These are phyloP conservation scores for Boulengeromyrus knoepffleri DNA, from an alignment of 2,113 vertebrate species.

Conservation along the genomic window DNA sequence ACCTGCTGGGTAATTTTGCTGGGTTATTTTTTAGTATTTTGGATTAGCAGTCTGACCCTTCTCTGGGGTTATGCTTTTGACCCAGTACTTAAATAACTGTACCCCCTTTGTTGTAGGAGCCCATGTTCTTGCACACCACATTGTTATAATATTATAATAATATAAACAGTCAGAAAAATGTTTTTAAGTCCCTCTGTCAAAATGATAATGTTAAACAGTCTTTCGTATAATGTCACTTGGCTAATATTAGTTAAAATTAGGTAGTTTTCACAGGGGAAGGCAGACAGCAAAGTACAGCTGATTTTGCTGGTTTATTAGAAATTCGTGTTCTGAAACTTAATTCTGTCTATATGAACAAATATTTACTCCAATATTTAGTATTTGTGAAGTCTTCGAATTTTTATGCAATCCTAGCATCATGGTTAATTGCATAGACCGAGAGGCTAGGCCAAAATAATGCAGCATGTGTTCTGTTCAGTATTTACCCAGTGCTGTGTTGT, in stretches of 20 bases:
- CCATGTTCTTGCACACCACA: neutral
- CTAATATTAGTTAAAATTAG: neutral
- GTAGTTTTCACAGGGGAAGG: neutral
- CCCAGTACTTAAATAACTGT: neutral
- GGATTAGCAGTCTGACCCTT: neutral
- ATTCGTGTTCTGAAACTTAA: neutral
- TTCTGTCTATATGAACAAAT: neutral
- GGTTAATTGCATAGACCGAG: neutral
- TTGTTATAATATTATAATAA: neutral
- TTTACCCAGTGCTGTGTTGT: neutral
- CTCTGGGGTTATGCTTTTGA: neutral
- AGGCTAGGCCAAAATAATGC: neutral
- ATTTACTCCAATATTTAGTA: neutral
- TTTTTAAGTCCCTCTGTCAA: neutral
- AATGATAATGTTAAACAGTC: neutral
- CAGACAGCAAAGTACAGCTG: too few species aligned
- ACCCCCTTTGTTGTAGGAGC: neutral
- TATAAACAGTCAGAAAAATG: too few species aligned
- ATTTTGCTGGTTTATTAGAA: neutral
- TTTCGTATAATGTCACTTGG: neutral
- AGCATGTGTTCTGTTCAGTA: neutral
- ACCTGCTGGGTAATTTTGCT: neutral
- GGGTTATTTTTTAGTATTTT: neutral
- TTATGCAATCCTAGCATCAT: neutral
- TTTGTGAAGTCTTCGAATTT: neutral